Percentiles rank a stretch among this genome's conserved stretches.
Evolutionary conservation across 2,888 invertebrate genomes (phyloP).

Genomic region (Pheosia gnoma): DNA sequence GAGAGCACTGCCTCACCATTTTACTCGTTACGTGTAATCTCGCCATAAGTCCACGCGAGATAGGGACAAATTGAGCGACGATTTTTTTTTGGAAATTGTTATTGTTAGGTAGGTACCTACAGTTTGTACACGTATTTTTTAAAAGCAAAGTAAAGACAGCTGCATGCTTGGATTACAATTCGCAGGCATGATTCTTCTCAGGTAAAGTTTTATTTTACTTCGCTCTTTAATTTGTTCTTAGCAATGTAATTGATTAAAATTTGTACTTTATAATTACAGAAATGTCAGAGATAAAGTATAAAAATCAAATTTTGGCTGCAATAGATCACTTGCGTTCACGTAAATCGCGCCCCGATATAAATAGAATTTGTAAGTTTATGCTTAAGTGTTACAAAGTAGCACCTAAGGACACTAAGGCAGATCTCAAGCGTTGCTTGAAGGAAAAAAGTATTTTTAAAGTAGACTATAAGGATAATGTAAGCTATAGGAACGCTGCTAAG

Average conservation of each 20-base stretch:
- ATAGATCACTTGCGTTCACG: slow-evolving; percentile 93
- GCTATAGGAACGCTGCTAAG: slow-evolving; percentile 92
- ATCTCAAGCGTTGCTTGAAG: slow-evolving; percentile 89
- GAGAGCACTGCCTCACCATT: too few relatives aligned
- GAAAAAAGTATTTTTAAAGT: slow-evolving; percentile 91
- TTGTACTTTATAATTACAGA: slow-evolving; percentile 57
- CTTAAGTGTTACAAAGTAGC: slow-evolving; percentile 89
- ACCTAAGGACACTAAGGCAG: slow-evolving; percentile 87
- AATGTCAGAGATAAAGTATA: slow-evolving; percentile 86
- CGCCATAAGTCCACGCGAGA: too few relatives aligned
- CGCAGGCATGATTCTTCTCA: slow-evolving; percentile 76
- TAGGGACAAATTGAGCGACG: too few relatives aligned
- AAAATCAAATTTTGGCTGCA: slow-evolving; percentile 91
- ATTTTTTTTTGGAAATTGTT: too few relatives aligned
- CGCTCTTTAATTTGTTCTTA: slow-evolving; percentile 10
- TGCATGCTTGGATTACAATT: slow-evolving; percentile 51
- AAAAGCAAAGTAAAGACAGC: slow-evolving; percentile 7
- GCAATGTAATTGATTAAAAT: slow-evolving; percentile 4
- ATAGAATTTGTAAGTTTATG: slow-evolving; percentile 92
- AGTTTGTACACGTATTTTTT: too few relatives aligned
- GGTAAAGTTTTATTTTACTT: slow-evolving; percentile 49
- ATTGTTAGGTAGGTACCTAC: too few relatives aligned
- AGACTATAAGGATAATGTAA: slow-evolving; percentile 93
- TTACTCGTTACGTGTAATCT: too few relatives aligned
- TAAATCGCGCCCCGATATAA: slow-evolving; percentile 93